Percentiles rank a stretch among this genome's conserved stretches.
These are phyloP conservation scores for Subanguina moxae DNA, from an alignment of 1,140 invertebrate genomes.

Conservation along the genomic window DNA sequence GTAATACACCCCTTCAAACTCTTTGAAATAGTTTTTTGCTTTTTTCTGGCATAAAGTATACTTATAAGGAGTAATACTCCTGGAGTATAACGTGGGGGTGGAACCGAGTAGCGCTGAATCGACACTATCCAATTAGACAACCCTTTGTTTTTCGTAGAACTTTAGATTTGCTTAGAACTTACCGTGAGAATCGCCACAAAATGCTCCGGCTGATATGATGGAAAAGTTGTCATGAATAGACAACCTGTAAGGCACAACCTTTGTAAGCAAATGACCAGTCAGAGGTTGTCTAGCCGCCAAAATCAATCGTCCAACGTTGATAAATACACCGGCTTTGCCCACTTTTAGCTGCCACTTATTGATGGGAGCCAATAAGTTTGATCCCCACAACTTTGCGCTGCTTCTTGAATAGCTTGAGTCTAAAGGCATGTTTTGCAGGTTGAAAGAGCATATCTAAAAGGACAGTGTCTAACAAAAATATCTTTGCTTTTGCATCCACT, in stretches of 20 bases:
- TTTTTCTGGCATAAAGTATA: background rate
- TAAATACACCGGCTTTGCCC: background rate
- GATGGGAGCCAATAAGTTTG: constrained; percentile 2
- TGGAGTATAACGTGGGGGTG: background rate
- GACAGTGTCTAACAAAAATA: constrained; percentile 9
- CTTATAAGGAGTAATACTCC: background rate
- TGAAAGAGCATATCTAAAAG: background rate
- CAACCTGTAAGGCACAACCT: constrained; percentile 28
- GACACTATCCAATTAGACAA: background rate
- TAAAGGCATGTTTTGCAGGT: background rate
- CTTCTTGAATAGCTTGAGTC: background rate
- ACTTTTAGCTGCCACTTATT: constrained; percentile 5
- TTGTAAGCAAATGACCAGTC: constrained; percentile 20
- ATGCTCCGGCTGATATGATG: constrained; percentile 32
- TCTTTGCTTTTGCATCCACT: background rate
- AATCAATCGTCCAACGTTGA: constrained; percentile 7
- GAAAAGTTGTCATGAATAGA: constrained; percentile 31
- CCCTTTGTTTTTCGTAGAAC: background rate
- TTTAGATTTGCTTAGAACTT: too few relatives aligned
- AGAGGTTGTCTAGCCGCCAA: constrained; percentile 25
- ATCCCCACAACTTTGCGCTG: background rate
- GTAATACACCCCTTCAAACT: too few relatives aligned
- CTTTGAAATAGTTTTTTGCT: background rate
- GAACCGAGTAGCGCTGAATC: background rate
- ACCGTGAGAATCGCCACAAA: constrained; percentile 39